phyloP scores from a whole-genome alignment of 2,797 vertebrate species.

The Menidia menidia region DNA sequence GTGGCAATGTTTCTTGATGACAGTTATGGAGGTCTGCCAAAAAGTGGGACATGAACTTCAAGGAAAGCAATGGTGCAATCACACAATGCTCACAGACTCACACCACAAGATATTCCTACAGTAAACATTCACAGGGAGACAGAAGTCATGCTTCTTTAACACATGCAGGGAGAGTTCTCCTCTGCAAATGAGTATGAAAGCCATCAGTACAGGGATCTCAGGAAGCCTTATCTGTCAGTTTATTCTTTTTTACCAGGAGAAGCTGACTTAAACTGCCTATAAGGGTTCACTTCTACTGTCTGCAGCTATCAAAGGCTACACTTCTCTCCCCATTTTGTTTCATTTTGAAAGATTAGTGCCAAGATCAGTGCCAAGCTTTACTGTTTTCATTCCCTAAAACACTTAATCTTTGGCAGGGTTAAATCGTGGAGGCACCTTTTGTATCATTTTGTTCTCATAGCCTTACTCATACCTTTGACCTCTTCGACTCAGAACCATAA shows the following conservation, averaged over 20 bases:
- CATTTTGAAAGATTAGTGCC: constrained; percentile 3
- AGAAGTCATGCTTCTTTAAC: constrained; percentile 1
- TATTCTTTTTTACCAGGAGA: constrained; percentile 34
- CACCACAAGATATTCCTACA: constrained; percentile 7
- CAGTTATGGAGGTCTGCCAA: constrained; percentile 50
- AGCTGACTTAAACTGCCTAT: constrained; percentile 13
- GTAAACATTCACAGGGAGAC: constrained; percentile 24
- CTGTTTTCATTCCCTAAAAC: constrained; percentile 32
- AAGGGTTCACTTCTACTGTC: constrained; percentile 20
- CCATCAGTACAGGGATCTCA: constrained; percentile 23
- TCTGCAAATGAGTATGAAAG: constrained; percentile 20
- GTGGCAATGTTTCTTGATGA: constrained; percentile 12
- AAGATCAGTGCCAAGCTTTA: constrained; percentile 10
- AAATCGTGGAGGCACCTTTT: constrained; percentile 46
- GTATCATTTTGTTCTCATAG: constrained; percentile 37
- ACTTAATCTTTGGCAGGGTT: constrained; percentile 27
- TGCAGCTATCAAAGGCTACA: constrained; percentile 20
- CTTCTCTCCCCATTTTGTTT: neutral
- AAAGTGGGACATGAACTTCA: constrained; percentile 28
- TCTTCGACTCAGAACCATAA: constrained; percentile 50
- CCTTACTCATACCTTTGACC: constrained; percentile 57
- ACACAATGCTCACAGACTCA: constrained; percentile 12
- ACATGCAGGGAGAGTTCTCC: constrained; percentile 6
- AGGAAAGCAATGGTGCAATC: constrained; percentile 18
- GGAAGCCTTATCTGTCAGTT: constrained; percentile 16